A percentile compares a stretch with the other conserved stretches of the same genome.
Evolutionary conservation across 2,113 vertebrate species (phyloP).

Genomic region (Panthera leo): DNA sequence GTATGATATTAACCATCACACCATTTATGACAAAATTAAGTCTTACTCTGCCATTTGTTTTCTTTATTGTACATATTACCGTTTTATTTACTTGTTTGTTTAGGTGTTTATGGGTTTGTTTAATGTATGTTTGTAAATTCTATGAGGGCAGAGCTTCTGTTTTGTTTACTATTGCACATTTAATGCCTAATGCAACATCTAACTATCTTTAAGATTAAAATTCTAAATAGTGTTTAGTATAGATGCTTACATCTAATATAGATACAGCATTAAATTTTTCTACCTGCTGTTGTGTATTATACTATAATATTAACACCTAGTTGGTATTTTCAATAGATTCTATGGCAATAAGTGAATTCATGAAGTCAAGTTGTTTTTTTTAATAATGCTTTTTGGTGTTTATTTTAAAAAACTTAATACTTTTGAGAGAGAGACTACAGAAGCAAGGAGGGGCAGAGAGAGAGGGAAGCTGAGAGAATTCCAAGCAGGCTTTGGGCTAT

Average conservation of each 20-base stretch:
- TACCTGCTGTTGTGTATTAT: background rate
- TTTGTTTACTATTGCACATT: background rate
- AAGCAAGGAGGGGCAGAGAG: too few relatives aligned
- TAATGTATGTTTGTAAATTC: background rate
- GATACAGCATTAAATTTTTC: background rate
- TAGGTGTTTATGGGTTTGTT: background rate
- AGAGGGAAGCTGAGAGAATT: too few relatives aligned
- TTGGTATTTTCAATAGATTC: background rate
- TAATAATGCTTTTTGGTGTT: too few relatives aligned
- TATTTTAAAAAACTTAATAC: too few relatives aligned
- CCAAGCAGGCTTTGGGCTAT: too few relatives aligned
- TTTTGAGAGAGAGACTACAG: too few relatives aligned
- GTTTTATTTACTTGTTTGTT: background rate
- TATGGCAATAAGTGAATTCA: background rate
- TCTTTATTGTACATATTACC: background rate
- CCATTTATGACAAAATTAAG: background rate
- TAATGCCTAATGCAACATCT: background rate
- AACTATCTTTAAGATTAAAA: conserved; percentile 12
- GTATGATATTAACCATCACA: background rate
- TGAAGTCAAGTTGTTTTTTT: too few relatives aligned
- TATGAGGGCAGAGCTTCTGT: background rate
- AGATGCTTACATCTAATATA: background rate
- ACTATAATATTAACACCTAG: background rate
- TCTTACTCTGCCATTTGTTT: background rate
- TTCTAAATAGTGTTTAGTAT: background rate